Evolutionary conservation across 2,113 vertebrate species (phyloP).

Genomic region (Gobiocypris rarus): DNA sequence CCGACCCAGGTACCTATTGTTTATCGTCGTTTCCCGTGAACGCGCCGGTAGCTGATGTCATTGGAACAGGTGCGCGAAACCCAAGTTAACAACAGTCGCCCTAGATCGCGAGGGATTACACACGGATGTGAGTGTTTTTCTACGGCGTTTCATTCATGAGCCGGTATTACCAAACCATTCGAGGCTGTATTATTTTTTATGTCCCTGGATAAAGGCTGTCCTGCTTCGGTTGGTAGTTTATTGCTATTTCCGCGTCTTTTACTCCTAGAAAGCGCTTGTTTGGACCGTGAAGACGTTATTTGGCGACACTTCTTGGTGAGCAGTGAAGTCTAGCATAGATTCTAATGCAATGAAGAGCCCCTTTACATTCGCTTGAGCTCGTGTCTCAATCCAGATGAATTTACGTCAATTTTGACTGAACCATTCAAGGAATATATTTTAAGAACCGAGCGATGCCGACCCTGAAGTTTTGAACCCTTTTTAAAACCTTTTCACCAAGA

Average conservation of each 20-base stretch:
- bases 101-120: constrained; percentile 6
- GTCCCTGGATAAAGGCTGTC: constrained; percentile 14
- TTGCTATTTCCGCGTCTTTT: constrained; percentile 6
- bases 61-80: constrained; percentile 70
- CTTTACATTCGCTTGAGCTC: not conserved
- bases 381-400: not conserved
- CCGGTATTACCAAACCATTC: constrained; percentile 13
- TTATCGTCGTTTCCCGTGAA: constrained; percentile 68
- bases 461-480: constrained; percentile 9
- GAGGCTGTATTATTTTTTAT: not conserved
- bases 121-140: not conserved
- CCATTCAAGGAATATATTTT: not conserved
- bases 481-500: constrained; percentile 13
- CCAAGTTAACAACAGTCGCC: constrained; percentile 43
- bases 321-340: not conserved
- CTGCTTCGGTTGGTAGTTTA: constrained; percentile 1
- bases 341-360: not conserved
- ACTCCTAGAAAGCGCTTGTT: constrained; percentile 17
- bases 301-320: constrained; percentile 13
- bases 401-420: not conserved
- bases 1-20: constrained; percentile 67
- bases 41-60: constrained; percentile 66
- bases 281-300: not conserved
- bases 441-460: constrained; percentile 14
- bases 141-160: constrained; percentile 9